Evolutionary conservation across 2,797 vertebrate genomes (phyloP).

Genomic region (Chrosomus eos): DNA sequence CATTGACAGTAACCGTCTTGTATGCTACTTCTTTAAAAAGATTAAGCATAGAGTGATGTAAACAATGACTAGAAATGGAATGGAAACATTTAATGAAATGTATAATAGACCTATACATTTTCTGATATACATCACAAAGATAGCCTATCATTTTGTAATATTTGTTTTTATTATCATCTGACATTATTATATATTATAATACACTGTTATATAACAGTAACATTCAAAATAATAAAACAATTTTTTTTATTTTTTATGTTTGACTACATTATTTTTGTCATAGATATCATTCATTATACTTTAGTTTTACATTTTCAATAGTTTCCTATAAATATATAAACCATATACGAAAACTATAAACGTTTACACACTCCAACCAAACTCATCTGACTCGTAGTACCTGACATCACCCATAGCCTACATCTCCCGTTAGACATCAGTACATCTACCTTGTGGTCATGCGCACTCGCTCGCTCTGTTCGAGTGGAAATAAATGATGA

Average conservation of each 20-base stretch:
- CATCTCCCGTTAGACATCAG: conserved; percentile 50
- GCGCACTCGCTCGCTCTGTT: conserved; percentile 34
- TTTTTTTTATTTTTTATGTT: no score
- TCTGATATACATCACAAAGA: no score
- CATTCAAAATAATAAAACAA: background rate
- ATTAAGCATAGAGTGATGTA: background rate
- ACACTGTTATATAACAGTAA: background rate
- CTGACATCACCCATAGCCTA: conserved; percentile 4
- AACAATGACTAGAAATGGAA: background rate
- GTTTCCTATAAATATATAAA: background rate
- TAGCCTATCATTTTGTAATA: no score
- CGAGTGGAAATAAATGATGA: conserved; percentile 44
- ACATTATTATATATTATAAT: background rate
- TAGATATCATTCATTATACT: background rate
- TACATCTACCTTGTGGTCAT: conserved; percentile 30
- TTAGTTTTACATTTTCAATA: background rate
- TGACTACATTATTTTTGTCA: background rate
- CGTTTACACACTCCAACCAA: background rate
- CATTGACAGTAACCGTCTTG: background rate
- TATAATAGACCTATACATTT: no score
- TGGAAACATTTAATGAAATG: background rate
- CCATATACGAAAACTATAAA: background rate
- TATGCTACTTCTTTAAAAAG: background rate
- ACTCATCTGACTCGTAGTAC: conserved; percentile 1
- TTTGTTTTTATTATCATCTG: background rate